A percentile compares a stretch with the other conserved stretches of the same genome.
Conservation (phyloP, 2,888 invertebrate genomes). For the Melipona beecheii region DNA sequence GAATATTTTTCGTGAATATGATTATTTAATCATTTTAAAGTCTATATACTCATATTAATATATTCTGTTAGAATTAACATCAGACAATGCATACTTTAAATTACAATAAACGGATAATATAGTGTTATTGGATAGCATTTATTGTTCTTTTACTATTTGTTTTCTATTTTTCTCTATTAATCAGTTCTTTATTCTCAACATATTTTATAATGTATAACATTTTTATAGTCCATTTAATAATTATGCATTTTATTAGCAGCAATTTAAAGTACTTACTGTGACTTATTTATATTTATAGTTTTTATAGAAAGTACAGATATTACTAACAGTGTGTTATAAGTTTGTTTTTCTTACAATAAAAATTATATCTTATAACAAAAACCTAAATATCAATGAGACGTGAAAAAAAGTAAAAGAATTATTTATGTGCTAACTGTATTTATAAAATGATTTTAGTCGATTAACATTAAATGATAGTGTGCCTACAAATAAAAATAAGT, state of each 20-base stretch:
- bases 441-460: conserved; percentile 1
- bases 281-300: conserved; percentile 33
- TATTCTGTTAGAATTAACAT: conserved; percentile 28
- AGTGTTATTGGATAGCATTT: conserved; percentile 46
- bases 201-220: conserved; percentile 25
- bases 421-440: not conserved
- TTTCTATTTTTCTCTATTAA: conserved; percentile 23
- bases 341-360: conserved; percentile 23
- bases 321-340: conserved; percentile 19
- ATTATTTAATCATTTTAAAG: conserved; percentile 31
- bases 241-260: conserved; percentile 26
- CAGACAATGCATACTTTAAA: conserved; percentile 17
- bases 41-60: conserved; percentile 27
- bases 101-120: conserved; percentile 11
- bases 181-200: conserved; percentile 6
- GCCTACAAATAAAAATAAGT: conserved; percentile 13
- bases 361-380: conserved; percentile 11
- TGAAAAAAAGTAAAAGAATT: not conserved
- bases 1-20: conserved; percentile 45
- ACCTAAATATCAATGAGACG: not conserved
- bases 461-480: conserved; percentile 14
- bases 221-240: conserved; percentile 29
- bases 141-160: conserved; percentile 29
- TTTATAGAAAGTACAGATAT: conserved; percentile 31
- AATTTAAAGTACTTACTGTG: conserved; percentile 30